Percentiles rank a stretch among this genome's conserved stretches.
These are phyloP conservation scores for Leptobrachium ailaonicum DNA, from an alignment of 2,113 vertebrate species.

Conservation along the genomic window DNA sequence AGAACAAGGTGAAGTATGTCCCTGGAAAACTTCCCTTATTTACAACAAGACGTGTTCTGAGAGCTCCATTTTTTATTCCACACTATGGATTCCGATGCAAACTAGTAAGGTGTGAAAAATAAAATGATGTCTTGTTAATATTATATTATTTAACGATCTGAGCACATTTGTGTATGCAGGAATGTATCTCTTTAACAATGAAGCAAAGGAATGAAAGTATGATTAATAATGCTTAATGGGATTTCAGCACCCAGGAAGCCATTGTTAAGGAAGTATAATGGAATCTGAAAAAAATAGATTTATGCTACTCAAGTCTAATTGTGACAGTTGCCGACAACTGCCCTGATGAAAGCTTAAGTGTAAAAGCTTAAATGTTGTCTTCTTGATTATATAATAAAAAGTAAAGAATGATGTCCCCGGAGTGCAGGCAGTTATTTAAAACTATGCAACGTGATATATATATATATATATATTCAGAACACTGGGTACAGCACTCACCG, in stretches of 20 bases:
- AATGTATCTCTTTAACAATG: not conserved
- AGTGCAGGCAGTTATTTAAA: too few species aligned
- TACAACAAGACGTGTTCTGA: not conserved
- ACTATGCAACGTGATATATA: too few species aligned
- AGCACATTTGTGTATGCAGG: slow-evolving; percentile 9
- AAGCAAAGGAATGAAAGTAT: not conserved
- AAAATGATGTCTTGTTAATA: not conserved
- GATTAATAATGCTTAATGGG: slow-evolving; percentile 4
- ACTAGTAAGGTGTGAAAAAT: slow-evolving; percentile 25
- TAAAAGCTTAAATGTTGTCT: too few species aligned
- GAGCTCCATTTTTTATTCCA: slow-evolving; percentile 17
- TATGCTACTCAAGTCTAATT: too few species aligned
- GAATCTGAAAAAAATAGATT: too few species aligned
- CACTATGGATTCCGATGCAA: slow-evolving; percentile 10
- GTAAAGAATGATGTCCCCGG: too few species aligned
- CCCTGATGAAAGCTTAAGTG: too few species aligned
- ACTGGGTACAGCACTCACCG: too few species aligned
- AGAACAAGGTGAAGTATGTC: not conserved
- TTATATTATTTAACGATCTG: slow-evolving; percentile 28
- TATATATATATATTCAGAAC: too few species aligned
- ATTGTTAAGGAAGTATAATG: too few species aligned
- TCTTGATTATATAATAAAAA: too few species aligned
- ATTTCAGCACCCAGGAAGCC: not conserved
- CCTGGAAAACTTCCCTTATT: not conserved
- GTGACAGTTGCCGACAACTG: too few species aligned